These are phyloP conservation scores for Cassiopea xamachana DNA, from an alignment of 30 jellyfish, hydroid and myxozoan species.

Conservation along the genomic window DNA sequence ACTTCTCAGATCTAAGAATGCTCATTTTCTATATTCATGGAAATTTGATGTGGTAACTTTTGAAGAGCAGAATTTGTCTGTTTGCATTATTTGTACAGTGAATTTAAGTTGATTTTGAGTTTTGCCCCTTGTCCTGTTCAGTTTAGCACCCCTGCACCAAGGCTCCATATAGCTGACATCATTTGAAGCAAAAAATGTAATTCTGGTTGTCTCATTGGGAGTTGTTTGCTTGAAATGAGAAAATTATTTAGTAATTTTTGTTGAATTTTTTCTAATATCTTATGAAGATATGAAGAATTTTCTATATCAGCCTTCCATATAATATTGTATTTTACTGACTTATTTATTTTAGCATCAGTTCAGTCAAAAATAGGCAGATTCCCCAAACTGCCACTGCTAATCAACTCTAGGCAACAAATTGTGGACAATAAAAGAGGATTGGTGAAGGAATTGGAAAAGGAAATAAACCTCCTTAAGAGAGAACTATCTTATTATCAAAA, in stretches of 20 bases:
- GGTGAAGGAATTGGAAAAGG: conserved; percentile 33
- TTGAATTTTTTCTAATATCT: not conserved
- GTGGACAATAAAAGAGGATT: not conserved
- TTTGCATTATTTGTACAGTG: too few species aligned
- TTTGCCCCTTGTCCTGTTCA: too few species aligned
- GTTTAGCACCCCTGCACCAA: too few species aligned
- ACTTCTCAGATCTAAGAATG: too few species aligned
- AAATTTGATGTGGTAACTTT: too few species aligned
- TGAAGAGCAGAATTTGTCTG: too few species aligned
- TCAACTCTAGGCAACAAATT: not conserved
- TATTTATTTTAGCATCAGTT: not conserved
- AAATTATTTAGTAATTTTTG: too few species aligned
- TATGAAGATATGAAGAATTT: not conserved
- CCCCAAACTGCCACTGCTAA: not conserved
- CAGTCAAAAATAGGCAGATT: not conserved
- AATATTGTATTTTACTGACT: not conserved
- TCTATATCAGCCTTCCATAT: not conserved
- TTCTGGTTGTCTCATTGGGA: not conserved
- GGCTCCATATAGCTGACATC: too few species aligned
- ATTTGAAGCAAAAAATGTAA: too few species aligned
- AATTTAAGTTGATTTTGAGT: too few species aligned
- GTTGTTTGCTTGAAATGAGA: not conserved
- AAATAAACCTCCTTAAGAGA: conserved; percentile 21
- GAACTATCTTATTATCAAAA: conserved; percentile 71
- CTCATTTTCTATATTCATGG: too few species aligned